Evolutionary conservation across 1,140 invertebrate genomes (phyloP).

Genomic region (Melipona quadrifasciata): DNA sequence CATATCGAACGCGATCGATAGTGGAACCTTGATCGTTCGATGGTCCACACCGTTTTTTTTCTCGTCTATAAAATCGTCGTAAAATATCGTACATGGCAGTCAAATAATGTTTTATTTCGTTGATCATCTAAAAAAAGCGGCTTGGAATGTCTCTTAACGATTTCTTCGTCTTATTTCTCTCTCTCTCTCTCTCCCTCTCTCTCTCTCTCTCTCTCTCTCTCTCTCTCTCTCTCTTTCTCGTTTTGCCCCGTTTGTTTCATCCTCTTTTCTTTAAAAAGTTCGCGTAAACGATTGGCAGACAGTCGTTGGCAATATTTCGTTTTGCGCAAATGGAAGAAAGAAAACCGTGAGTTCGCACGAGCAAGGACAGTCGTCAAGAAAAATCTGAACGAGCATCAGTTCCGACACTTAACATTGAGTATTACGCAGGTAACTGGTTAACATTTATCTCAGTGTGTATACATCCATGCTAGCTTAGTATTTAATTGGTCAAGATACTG

Average conservation of each 20-base stretch:
- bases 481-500: constrained; percentile 64
- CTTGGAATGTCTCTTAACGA: constrained; percentile 37
- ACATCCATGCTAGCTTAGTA: constrained; percentile 58
- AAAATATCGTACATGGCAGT: constrained; percentile 31
- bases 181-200: no score
- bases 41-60: constrained; percentile 15
- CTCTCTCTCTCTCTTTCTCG: background rate
- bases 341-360: constrained; percentile 24
- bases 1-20: constrained; percentile 18
- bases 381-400: constrained; percentile 24
- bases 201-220: background rate
- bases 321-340: constrained; percentile 40
- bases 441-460: constrained; percentile 51
- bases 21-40: background rate
- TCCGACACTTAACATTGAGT: constrained; percentile 51
- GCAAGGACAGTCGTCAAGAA: constrained; percentile 27
- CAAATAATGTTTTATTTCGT: constrained; percentile 36
- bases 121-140: constrained; percentile 27
- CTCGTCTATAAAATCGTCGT: constrained; percentile 35
- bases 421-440: constrained; percentile 50
- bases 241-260: background rate
- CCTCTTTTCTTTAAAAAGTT: background rate
- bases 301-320: constrained; percentile 39
- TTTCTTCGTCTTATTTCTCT: background rate
- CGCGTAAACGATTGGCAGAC: constrained; percentile 43